Conservation (phyloP, 1,140 invertebrate species). For the Wasmannia auropunctata region DNA sequence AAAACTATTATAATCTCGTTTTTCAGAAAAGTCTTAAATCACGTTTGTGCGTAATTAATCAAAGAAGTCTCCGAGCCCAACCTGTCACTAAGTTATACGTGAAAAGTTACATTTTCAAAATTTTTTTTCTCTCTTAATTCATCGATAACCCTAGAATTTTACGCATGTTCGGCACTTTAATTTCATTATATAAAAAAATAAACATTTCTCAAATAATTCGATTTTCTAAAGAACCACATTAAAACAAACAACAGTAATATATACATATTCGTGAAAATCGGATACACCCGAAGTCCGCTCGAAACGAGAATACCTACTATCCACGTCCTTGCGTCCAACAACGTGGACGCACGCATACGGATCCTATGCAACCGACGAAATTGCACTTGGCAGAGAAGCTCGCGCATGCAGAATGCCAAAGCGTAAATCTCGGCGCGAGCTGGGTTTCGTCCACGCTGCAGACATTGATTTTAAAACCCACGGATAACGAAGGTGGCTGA, state of each 20-base stretch:
- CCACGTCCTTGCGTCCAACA: slow-evolving; percentile 1
- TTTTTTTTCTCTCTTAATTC: no score
- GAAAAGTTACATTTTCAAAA: no score
- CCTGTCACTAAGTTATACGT: no score
- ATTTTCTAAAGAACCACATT: no score
- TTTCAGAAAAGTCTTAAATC: no score
- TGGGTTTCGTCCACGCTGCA: neutral
- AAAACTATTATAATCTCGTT: no score
- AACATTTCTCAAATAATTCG: no score
- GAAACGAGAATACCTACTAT: neutral
- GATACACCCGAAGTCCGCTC: neutral
- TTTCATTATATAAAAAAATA: no score
- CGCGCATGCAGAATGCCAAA: slow-evolving; percentile 66
- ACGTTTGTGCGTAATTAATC: no score
- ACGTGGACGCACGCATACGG: neutral
- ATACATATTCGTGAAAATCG: slow-evolving; percentile 32
- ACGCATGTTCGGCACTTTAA: no score
- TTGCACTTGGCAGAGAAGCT: slow-evolving; percentile 70
- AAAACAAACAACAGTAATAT: neutral
- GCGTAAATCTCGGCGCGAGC: slow-evolving; percentile 49
- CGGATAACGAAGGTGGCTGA: neutral
- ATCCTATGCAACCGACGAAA: neutral
- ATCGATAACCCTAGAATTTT: no score
- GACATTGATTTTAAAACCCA: slow-evolving; percentile 38
- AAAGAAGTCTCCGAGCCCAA: no score